Percentiles rank a stretch among this genome's conserved stretches.
Evolutionary conservation across 2,888 invertebrate genomes (phyloP).

Genomic region (Habroteleia sp.): DNA sequence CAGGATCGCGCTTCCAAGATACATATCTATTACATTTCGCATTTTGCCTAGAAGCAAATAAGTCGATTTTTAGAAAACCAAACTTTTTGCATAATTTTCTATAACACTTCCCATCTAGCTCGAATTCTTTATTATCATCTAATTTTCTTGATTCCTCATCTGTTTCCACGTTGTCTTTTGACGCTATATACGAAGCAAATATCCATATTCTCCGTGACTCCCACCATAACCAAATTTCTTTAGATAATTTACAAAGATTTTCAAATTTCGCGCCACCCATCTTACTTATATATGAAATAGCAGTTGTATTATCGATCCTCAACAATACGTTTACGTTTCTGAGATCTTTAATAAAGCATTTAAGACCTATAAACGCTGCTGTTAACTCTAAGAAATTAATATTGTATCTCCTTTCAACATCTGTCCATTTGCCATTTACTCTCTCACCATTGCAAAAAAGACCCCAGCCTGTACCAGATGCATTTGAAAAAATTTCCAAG

Average conservation of each 20-base stretch:
- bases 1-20: constrained; percentile 42
- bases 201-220: constrained; percentile 29
- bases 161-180: constrained; percentile 12
- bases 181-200: constrained; percentile 37
- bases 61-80: constrained; percentile 34
- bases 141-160: constrained; percentile 35
- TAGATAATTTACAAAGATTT: constrained; percentile 43
- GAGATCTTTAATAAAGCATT: too few relatives aligned
- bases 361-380: constrained; percentile 55
- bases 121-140: constrained; percentile 33
- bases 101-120: constrained; percentile 8
- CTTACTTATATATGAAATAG: constrained; percentile 43
- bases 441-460: constrained; percentile 18
- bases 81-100: neutral
- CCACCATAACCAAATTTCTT: constrained; percentile 39
- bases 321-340: constrained; percentile 45
- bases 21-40: constrained; percentile 36
- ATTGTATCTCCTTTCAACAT: constrained; percentile 20
- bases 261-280: constrained; percentile 43
- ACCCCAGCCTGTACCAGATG: constrained; percentile 56
- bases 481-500: constrained; percentile 58
- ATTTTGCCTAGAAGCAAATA: constrained; percentile 41
- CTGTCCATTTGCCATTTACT: constrained; percentile 34
- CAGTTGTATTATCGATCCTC: constrained; percentile 61
- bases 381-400: constrained; percentile 62